Percentiles rank a stretch among this genome's conserved stretches.
Conservation (phyloP, 1,140 invertebrate genomes). For the Dolichoris vasculosae region DNA sequence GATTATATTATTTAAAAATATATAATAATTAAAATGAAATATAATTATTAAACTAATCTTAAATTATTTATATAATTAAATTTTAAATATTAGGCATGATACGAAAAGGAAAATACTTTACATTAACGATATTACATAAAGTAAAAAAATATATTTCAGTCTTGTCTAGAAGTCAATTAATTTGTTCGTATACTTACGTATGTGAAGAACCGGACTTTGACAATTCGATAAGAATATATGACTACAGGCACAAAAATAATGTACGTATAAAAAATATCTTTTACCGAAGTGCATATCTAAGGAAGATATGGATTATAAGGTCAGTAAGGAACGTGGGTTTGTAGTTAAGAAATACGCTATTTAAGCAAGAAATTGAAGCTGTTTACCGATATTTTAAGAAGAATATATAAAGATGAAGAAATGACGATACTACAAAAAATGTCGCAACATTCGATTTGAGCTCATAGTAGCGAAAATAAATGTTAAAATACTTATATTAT, state of each 20-base stretch:
- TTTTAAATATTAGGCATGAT: too few species aligned
- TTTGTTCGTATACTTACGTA: background rate
- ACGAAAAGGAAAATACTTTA: too few species aligned
- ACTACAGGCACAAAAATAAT: background rate
- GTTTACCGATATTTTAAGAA: conserved; percentile 5
- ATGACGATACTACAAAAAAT: background rate
- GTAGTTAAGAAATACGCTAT: background rate
- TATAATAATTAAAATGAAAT: too few species aligned
- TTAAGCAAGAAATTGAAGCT: background rate
- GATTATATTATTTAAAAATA: too few species aligned
- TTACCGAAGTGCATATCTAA: background rate
- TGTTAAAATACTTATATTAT: background rate
- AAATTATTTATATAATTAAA: too few species aligned
- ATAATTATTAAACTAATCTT: too few species aligned
- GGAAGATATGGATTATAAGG: conserved; percentile 17
- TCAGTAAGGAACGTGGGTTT: background rate
- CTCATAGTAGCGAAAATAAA: background rate
- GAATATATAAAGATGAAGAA: background rate
- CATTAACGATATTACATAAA: too few species aligned
- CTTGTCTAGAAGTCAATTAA: background rate
- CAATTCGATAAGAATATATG: background rate
- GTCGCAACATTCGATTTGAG: background rate
- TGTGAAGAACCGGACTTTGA: background rate
- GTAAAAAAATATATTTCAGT: background rate
- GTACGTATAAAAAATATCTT: background rate